Percentiles rank a stretch among this genome's conserved stretches.
Conservation (phyloP, 2,797 vertebrate genomes). For the Chiroxiphia lanceolata region DNA sequence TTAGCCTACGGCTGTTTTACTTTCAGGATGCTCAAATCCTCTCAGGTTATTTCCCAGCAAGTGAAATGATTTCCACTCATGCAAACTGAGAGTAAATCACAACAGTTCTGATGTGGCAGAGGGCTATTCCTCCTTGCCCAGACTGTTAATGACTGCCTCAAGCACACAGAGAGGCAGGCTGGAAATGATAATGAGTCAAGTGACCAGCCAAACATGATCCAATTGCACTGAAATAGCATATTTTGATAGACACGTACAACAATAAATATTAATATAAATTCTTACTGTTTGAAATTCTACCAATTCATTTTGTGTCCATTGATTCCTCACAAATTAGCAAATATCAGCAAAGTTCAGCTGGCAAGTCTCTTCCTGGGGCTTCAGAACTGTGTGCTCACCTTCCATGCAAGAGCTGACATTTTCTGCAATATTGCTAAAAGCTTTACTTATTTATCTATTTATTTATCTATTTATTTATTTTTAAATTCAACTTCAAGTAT, state of each 20-base stretch:
- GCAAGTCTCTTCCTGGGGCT: neutral
- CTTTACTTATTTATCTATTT: neutral
- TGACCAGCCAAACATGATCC: neutral
- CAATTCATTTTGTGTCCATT: neutral
- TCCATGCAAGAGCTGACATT: neutral
- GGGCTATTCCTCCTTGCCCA: neutral
- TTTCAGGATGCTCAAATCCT: neutral
- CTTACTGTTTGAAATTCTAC: neutral
- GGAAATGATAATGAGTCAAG: neutral
- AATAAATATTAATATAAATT: slow-evolving; percentile 18
- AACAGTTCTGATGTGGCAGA: neutral
- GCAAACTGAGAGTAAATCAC: slow-evolving; percentile 13
- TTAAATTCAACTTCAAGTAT: neutral
- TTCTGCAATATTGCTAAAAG: neutral
- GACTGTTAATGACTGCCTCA: slow-evolving; percentile 28
- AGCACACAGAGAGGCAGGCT: slow-evolving; percentile 12
- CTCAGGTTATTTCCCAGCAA: neutral
- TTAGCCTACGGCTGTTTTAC: neutral
- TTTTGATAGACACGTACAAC: neutral
- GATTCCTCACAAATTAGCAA: slow-evolving; percentile 6
- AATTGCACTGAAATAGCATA: slow-evolving; percentile 5
- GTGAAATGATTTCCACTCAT: neutral
- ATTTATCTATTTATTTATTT: neutral
- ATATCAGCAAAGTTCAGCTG: neutral
- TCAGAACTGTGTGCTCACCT: neutral